phyloP scores from a whole-genome alignment of 2,113 vertebrate genomes.

The Ceyx melanurus region DNA sequence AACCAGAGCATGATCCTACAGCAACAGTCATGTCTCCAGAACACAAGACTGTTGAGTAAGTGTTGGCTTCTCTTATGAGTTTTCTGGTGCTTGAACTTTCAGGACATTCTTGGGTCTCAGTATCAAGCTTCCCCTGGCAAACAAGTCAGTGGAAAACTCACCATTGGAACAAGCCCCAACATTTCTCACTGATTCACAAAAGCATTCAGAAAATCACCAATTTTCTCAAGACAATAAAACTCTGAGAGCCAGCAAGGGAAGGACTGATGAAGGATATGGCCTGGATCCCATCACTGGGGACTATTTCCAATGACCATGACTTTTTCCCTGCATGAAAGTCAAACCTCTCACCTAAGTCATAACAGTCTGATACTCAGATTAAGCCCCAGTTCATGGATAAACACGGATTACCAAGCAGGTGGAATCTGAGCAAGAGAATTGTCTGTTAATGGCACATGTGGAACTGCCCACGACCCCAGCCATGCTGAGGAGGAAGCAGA shows the following conservation, averaged over 20 bases:
- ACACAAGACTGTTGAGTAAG: not conserved
- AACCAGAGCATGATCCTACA: not conserved
- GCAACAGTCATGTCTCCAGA: not conserved
- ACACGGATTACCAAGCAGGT: not conserved
- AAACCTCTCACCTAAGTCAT: not conserved
- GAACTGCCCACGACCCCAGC: not conserved
- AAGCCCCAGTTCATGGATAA: not conserved
- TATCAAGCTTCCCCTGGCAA: not conserved
- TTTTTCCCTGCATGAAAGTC: not conserved
- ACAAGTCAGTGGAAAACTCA: not conserved
- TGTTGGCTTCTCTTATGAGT: not conserved
- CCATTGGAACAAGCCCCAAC: not conserved
- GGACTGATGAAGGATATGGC: not conserved
- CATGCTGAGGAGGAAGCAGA: not conserved
- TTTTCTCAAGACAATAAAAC: not conserved
- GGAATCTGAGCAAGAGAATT: not conserved
- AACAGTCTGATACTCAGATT: not conserved
- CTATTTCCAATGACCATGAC: not conserved
- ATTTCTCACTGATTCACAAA: not conserved
- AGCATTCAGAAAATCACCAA: not conserved
- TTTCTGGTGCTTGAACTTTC: not conserved
- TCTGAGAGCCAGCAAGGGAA: not conserved
- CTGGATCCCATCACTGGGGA: not conserved
- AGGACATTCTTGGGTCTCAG: not conserved
- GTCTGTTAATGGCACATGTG: not conserved